These are phyloP conservation scores for Caenorhabditis doughertyi DNA, from an alignment of 2,888 invertebrate genomes.

Conservation along the genomic window DNA sequence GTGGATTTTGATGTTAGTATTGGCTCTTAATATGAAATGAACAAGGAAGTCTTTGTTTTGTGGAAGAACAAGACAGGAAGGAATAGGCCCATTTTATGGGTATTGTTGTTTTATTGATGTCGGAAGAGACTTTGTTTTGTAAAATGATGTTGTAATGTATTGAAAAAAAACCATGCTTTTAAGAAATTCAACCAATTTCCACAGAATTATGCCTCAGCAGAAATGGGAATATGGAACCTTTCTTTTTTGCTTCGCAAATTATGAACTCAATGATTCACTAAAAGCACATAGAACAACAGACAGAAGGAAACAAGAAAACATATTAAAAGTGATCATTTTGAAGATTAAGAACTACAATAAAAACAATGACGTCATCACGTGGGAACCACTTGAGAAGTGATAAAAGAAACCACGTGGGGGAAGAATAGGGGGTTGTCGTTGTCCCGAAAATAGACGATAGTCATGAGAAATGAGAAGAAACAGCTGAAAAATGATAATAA, in stretches of 20 bases:
- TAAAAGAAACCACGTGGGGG: constrained; percentile 13
- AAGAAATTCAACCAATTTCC: too few species aligned
- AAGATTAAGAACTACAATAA: constrained; percentile 15
- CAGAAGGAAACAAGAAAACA: constrained; percentile 4
- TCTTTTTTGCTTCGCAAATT: background rate
- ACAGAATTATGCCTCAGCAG: too few species aligned
- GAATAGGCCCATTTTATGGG: background rate
- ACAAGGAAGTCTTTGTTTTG: background rate
- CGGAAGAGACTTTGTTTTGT: too few species aligned
- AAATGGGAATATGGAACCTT: too few species aligned
- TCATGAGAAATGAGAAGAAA: constrained; percentile 24
- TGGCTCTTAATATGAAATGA: background rate
- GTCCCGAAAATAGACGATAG: constrained; percentile 30
- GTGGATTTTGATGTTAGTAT: constrained; percentile 13
- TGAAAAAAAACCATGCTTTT: too few species aligned
- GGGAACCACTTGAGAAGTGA: constrained; percentile 31
- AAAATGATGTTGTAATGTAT: too few species aligned
- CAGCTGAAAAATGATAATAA: constrained; percentile 14
- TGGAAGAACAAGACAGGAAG: background rate
- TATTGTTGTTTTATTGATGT: too few species aligned
- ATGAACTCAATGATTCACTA: constrained; percentile 8
- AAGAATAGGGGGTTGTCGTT: too few species aligned
- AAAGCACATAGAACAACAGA: constrained; percentile 6
- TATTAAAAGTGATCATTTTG: constrained; percentile 9
- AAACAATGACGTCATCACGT: constrained; percentile 53